phyloP scores from a whole-genome alignment of 1,140 invertebrate species.

The Manduca sexta region DNA sequence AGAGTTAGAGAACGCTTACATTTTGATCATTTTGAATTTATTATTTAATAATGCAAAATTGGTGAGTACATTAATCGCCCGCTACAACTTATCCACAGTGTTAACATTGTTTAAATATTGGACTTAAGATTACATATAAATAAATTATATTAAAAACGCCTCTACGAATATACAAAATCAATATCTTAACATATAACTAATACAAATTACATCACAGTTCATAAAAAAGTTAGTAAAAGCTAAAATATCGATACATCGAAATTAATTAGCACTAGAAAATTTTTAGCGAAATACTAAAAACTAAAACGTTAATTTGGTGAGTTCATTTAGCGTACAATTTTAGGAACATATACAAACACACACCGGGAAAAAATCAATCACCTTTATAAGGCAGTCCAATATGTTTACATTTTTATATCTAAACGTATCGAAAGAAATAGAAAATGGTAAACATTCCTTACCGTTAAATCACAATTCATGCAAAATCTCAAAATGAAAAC shows the following conservation, averaged over 20 bases:
- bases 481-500: conserved; percentile 8
- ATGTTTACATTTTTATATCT: not conserved
- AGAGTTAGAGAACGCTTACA: too few relatives aligned
- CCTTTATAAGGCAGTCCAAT: conserved; percentile 46
- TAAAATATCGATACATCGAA: conserved; percentile 51
- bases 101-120: conserved; percentile 42
- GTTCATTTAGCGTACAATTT: conserved; percentile 51
- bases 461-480: conserved; percentile 12
- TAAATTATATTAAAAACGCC: conserved; percentile 67
- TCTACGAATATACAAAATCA: conserved; percentile 73
- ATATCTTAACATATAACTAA: conserved; percentile 62
- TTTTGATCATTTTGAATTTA: too few relatives aligned
- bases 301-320: conserved; percentile 65
- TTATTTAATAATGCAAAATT: not conserved
- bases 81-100: conserved; percentile 38
- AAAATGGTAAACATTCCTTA: conserved; percentile 21
- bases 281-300: conserved; percentile 32
- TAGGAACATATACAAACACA: conserved; percentile 64
- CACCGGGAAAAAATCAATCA: conserved; percentile 31
- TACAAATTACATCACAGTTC: conserved; percentile 73
- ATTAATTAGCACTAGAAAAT: conserved; percentile 46
- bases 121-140: conserved; percentile 57
- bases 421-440: not conserved
- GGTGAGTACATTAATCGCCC: not conserved
- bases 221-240: conserved; percentile 67